Conservation (phyloP, 2,797 vertebrate species). For the Sparidentex hasta region DNA sequence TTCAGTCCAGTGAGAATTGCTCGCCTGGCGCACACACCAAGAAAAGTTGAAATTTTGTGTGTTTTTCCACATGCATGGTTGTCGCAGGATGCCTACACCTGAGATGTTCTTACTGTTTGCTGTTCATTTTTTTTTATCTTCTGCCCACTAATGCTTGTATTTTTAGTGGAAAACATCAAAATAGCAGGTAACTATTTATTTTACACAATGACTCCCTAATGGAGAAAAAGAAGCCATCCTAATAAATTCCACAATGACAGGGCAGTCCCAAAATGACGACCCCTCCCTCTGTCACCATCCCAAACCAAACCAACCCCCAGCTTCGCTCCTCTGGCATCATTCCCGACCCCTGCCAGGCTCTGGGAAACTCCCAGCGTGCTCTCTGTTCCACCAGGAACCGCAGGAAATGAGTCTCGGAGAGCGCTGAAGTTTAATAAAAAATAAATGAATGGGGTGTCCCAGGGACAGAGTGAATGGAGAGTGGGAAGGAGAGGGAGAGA, state of each 20-base stretch:
- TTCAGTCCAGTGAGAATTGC: too few relatives aligned
- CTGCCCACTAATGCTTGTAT: not conserved
- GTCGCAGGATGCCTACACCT: slow-evolving; percentile 4
- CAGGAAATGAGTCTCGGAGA: slow-evolving; percentile 88
- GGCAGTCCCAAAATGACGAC: slow-evolving; percentile 36
- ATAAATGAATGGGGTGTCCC: slow-evolving; percentile 89
- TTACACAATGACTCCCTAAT: slow-evolving; percentile 1
- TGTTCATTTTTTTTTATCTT: slow-evolving; percentile 17
- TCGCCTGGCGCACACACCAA: too few relatives aligned
- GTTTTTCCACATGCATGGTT: not conserved
- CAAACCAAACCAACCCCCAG: slow-evolving; percentile 58
- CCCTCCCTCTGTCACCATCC: slow-evolving; percentile 62
- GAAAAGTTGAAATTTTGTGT: too few relatives aligned
- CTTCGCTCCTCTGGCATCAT: slow-evolving; percentile 68
- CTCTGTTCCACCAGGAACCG: slow-evolving; percentile 83
- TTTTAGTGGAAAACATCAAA: slow-evolving; percentile 17
- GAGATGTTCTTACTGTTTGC: slow-evolving; percentile 4
- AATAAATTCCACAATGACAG: slow-evolving; percentile 57
- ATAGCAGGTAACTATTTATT: slow-evolving; percentile 2
- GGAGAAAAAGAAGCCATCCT: slow-evolving; percentile 16
- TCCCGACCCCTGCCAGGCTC: slow-evolving; percentile 78
- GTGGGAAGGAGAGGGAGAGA: slow-evolving; percentile 53
- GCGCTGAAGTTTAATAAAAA: slow-evolving; percentile 90
- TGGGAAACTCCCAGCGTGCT: slow-evolving; percentile 83
- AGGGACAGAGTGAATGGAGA: slow-evolving; percentile 78